These are phyloP conservation scores for Nezara viridula DNA, from an alignment of 2,888 invertebrate genomes.

Conservation along the genomic window DNA sequence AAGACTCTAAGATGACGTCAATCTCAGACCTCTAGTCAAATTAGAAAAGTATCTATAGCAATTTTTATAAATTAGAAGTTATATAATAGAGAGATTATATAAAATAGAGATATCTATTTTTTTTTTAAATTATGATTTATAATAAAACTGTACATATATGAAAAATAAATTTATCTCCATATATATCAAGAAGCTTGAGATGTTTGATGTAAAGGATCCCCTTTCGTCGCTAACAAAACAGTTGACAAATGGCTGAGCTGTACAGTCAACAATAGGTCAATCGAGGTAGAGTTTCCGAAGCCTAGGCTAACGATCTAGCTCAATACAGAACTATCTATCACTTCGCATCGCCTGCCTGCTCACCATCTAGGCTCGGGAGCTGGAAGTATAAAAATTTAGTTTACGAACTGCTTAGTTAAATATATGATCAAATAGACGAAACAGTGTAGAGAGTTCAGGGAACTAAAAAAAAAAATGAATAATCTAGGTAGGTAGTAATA, in stretches of 20 bases:
- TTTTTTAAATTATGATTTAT: too few relatives aligned
- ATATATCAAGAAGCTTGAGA: background rate
- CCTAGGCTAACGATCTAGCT: background rate
- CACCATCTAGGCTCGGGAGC: background rate
- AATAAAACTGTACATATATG: background rate
- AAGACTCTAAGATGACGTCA: too few relatives aligned
- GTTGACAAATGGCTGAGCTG: background rate
- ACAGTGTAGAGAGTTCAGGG: too few relatives aligned
- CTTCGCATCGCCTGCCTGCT: background rate
- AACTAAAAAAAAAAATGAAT: too few relatives aligned
- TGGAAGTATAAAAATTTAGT: background rate
- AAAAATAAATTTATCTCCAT: background rate
- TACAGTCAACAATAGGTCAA: background rate
- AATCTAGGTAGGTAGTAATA: too few relatives aligned
- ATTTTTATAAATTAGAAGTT: too few relatives aligned
- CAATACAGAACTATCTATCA: background rate
- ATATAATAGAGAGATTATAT: too few relatives aligned
- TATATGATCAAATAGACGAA: too few relatives aligned
- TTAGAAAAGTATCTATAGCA: too few relatives aligned
- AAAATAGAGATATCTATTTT: too few relatives aligned
- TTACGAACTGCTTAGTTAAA: too few relatives aligned
- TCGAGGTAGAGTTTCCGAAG: background rate
- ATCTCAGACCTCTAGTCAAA: too few relatives aligned
- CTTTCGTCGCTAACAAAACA: background rate
- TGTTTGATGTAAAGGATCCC: background rate